Evolutionary conservation across 2,888 invertebrate genomes (phyloP).

Genomic region (Lathronympha strigana): DNA sequence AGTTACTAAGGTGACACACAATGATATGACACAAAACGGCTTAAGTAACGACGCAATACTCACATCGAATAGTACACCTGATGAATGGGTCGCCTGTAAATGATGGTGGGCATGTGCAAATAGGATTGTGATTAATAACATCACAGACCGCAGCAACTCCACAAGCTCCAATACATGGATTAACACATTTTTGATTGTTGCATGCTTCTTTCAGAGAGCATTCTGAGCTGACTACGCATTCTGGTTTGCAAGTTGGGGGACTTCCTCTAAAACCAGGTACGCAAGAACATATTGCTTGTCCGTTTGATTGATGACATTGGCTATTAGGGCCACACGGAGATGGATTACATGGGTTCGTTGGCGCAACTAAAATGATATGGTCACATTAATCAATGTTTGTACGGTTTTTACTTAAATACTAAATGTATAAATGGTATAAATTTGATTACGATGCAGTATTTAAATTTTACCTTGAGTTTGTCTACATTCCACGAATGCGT

Average conservation of each 20-base stretch:
- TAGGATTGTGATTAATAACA: conserved; percentile 90
- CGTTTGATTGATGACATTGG: conserved; percentile 88
- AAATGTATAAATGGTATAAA: neutral
- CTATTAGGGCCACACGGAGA: conserved; percentile 92
- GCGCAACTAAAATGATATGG: conserved; percentile 55
- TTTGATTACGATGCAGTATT: neutral
- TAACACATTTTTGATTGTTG: conserved; percentile 88
- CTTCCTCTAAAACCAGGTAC: conserved; percentile 88
- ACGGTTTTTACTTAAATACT: neutral
- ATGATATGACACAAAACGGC: neutral
- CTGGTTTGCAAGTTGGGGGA: conserved; percentile 91
- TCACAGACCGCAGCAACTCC: conserved; percentile 89
- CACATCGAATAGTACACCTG: conserved; percentile 84
- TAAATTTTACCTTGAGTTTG: conserved; percentile 74
- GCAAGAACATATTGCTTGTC: conserved; percentile 89
- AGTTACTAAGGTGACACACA: no score
- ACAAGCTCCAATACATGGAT: conserved; percentile 92
- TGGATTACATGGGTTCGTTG: conserved; percentile 88
- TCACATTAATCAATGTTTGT: neutral
- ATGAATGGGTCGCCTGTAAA: conserved; percentile 92
- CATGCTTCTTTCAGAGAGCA: conserved; percentile 89
- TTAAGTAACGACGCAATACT: conserved; percentile 43
- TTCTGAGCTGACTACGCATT: conserved; percentile 90
- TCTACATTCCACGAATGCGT: conserved; percentile 86
- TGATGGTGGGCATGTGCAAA: conserved; percentile 88